A percentile compares a stretch with the other conserved stretches of the same genome.
Evolutionary conservation across 2,888 invertebrate species (phyloP).

Genomic region (Limnephilus rhombicus): DNA sequence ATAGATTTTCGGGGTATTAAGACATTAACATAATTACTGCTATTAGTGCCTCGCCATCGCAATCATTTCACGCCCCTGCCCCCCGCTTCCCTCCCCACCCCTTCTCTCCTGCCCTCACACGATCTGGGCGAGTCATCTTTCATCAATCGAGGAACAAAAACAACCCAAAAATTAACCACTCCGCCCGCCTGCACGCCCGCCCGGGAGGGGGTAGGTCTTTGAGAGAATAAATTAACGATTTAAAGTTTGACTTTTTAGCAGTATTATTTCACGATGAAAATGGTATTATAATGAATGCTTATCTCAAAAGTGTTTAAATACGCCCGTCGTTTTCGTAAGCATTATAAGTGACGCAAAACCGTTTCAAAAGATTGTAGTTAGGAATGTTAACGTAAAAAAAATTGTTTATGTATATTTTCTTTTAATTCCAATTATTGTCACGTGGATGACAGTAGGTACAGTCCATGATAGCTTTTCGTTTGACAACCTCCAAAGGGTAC

Average conservation of each 20-base stretch:
- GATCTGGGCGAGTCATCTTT: slow-evolving; percentile 35
- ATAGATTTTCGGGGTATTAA: slow-evolving; percentile 49
- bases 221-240: not conserved
- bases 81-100: not conserved
- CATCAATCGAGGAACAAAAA: not conserved
- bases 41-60: slow-evolving; percentile 30
- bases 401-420: no score
- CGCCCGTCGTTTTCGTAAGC: not conserved
- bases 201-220: not conserved
- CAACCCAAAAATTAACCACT: not conserved
- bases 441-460: no score
- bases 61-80: slow-evolving; percentile 8
- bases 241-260: not conserved
- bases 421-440: no score
- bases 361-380: no score
- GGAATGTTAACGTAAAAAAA: no score
- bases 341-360: not conserved
- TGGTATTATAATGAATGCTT: not conserved
- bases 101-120: slow-evolving; percentile 14
- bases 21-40: slow-evolving; percentile 59
- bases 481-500: no score
- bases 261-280: not conserved
- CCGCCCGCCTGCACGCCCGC: not conserved
- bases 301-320: not conserved
- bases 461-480: no score